These are phyloP conservation scores for Sebastes fasciatus DNA, from an alignment of 2,113 vertebrate genomes.

Conservation along the genomic window DNA sequence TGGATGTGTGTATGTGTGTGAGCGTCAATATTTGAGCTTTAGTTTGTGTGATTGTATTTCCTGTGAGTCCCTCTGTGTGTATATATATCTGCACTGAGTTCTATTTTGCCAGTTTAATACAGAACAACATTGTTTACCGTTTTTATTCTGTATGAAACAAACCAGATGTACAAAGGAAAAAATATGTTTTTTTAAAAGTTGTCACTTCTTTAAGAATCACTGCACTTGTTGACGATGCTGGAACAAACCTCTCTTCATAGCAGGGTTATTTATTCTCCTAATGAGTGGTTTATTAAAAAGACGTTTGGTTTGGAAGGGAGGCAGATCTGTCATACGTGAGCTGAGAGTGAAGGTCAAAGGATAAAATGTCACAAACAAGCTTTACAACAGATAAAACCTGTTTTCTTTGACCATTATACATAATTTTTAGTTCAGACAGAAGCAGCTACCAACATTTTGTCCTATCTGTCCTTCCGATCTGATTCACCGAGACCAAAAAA, in stretches of 20 bases:
- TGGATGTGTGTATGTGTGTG: slow-evolving; percentile 52
- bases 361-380: slow-evolving; percentile 37
- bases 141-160: slow-evolving; percentile 75
- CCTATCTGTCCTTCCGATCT: slow-evolving; percentile 33
- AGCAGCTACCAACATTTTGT: slow-evolving; percentile 55
- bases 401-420: slow-evolving; percentile 17
- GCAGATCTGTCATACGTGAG: slow-evolving; percentile 23
- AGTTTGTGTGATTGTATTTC: slow-evolving; percentile 69
- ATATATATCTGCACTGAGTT: slow-evolving; percentile 72
- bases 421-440: slow-evolving; percentile 41
- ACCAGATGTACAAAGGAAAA: slow-evolving; percentile 68
- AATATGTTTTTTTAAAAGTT: slow-evolving; percentile 47
- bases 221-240: slow-evolving; percentile 72
- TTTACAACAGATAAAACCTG: slow-evolving; percentile 40
- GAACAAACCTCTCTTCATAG: slow-evolving; percentile 75
- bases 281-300: slow-evolving; percentile 27
- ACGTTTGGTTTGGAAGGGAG: slow-evolving; percentile 12
- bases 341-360: slow-evolving; percentile 44
- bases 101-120: slow-evolving; percentile 73
- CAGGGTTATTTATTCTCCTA: slow-evolving; percentile 67
- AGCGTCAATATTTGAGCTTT: slow-evolving; percentile 62
- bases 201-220: slow-evolving; percentile 59
- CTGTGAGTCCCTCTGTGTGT: slow-evolving; percentile 63
- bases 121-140: slow-evolving; percentile 68
- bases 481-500: slow-evolving; percentile 49